Conservation (phyloP, 2,888 invertebrate species). For the Mylabris sibirica region DNA sequence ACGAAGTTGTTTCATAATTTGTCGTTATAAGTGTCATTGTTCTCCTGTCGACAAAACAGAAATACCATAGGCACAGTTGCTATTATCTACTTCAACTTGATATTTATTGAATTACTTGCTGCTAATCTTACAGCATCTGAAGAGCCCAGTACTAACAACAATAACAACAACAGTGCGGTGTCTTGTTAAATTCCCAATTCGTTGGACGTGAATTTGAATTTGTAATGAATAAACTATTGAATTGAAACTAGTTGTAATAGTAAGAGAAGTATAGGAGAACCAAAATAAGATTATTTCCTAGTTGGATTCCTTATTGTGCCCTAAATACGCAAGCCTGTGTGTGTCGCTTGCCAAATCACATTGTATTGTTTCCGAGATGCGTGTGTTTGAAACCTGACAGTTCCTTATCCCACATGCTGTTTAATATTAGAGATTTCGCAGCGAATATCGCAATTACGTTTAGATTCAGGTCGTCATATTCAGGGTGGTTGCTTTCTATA, state of each 20-base stretch:
- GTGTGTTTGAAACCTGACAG: conserved; percentile 30
- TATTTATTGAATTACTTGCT: conserved; percentile 47
- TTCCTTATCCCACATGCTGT: conserved; percentile 36
- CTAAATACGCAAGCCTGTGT: conserved; percentile 20
- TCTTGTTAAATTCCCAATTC: conserved; percentile 21
- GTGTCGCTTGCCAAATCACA: conserved; percentile 30
- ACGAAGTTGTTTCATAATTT: conserved; percentile 58
- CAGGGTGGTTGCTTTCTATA: background rate
- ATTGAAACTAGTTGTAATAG: background rate
- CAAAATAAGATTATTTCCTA: conserved; percentile 31
- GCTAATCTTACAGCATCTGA: conserved; percentile 29
- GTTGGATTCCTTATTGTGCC: conserved; percentile 25
- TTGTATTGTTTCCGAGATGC: conserved; percentile 23
- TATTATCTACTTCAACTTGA: conserved; percentile 43
- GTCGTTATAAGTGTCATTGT: conserved; percentile 56
- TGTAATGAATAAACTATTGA: conserved; percentile 3
- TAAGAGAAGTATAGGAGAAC: background rate
- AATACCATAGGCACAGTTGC: conserved; percentile 44
- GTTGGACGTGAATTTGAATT: background rate
- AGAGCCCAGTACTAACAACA: conserved; percentile 28
- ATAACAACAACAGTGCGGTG: conserved; percentile 38
- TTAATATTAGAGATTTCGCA: conserved; percentile 25
- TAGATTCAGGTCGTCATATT: conserved; percentile 7
- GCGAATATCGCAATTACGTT: conserved; percentile 32
- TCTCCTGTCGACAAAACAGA: conserved; percentile 43